These are phyloP conservation scores for Argentina silus DNA, from an alignment of 2,797 vertebrate genomes.

Conservation along the genomic window DNA sequence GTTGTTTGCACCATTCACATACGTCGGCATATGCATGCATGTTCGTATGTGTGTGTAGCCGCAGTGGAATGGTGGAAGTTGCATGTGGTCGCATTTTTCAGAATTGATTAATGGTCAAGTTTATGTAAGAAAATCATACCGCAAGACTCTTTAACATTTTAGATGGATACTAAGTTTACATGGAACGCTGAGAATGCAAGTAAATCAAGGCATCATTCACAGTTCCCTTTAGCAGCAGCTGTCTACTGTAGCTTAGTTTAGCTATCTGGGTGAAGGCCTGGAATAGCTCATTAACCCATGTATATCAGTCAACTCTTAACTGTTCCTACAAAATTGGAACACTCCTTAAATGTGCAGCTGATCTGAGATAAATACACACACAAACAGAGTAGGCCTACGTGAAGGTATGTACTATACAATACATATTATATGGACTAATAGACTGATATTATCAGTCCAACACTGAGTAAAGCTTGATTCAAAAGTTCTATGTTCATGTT, in stretches of 20 bases:
- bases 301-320: slow-evolving; percentile 61
- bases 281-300: slow-evolving; percentile 77
- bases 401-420: background rate
- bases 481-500: background rate
- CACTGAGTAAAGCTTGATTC: background rate
- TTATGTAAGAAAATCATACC: background rate
- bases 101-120: background rate
- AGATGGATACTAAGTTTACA: slow-evolving; percentile 20
- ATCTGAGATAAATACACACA: slow-evolving; percentile 42
- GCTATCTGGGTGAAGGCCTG: slow-evolving; percentile 69
- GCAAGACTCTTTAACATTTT: slow-evolving; percentile 14
- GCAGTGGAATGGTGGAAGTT: background rate
- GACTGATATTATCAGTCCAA: background rate
- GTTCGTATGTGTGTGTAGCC: background rate
- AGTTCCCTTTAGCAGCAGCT: slow-evolving; percentile 61
- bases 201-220: slow-evolving; percentile 54
- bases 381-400: background rate
- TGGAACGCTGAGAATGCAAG: slow-evolving; percentile 39
- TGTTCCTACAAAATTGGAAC: slow-evolving; percentile 34
- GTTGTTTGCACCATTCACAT: background rate
- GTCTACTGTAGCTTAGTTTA: slow-evolving; percentile 62
- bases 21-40: background rate
- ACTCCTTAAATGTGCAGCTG: slow-evolving; percentile 50
- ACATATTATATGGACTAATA: too few species aligned
- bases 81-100: background rate